Base-by-base conservation (phyloP, 2,888 invertebrate species). In the Orthonychiurus folsomi region DNA sequence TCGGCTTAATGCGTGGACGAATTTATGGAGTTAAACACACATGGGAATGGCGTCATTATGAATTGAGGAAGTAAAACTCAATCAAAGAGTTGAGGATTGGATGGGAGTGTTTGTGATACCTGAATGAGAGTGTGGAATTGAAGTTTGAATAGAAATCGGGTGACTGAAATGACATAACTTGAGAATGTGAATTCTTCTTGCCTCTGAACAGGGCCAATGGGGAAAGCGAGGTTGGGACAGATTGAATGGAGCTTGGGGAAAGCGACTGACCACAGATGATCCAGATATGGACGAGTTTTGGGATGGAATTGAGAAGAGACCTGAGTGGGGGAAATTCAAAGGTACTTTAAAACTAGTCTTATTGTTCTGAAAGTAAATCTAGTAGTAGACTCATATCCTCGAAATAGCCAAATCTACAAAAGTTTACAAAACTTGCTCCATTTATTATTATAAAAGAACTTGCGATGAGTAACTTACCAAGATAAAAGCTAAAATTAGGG, bases 161-260 rank as follows among this genome's bases (percentile, higher is more conserved):
- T 37, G 37, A 37, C 15, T 37, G 37, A 37, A 37, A 37, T n/a
- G n/a, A n/a, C n/a, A n/a, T 37, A 37, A 15, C 37, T 37, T 5
- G 15, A 37, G 37, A 52, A 52, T 56, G n/a, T 56, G 18, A 23
- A 18, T 23, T 3, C 27, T 26, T 21, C 48, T 59, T 21, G 24
- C 5, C 3, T 50, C 20, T 55, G 27, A 50, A 24, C 53, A 69
- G 69, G 68, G 66, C 50, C 63, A 66, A 53, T 69, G 69, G 69
- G 69, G 69, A 23, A 69, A 69, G 59, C 66, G 69, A 48, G 66
- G 61, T 2, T 67, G 67, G 67, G 67, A 69, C 50, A 61, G 67
- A 21, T 58, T 67, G 63, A 67, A 65, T 57, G 65, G 66, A 56
- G 66, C 65, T 50, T 69, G 69, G 69, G 69, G 69, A 52, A 69